Percentiles rank a stretch among this genome's conserved stretches.
Conservation (phyloP, 2,888 invertebrate genomes). For the Tolmerus cingulatus region DNA sequence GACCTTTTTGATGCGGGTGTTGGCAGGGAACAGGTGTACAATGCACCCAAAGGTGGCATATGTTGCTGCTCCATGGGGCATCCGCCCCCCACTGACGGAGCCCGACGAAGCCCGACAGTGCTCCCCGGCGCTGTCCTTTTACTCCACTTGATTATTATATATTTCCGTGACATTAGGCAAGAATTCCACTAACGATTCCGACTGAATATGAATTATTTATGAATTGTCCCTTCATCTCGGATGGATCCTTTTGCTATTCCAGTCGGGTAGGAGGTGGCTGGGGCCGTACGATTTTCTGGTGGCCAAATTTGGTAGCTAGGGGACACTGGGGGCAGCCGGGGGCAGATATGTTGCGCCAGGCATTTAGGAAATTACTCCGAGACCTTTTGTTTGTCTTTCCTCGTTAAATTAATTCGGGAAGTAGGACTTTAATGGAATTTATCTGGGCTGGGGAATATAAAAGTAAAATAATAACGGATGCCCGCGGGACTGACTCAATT, state of each 20-base stretch:
- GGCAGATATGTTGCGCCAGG: conserved; percentile 37
- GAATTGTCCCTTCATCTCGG: conserved; percentile 29
- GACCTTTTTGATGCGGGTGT: background rate
- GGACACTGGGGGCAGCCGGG: background rate
- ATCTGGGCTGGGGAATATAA: background rate
- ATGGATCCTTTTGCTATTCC: conserved; percentile 30
- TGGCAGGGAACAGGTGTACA: background rate
- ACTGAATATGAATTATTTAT: conserved; percentile 43
- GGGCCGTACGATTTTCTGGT: conserved; percentile 3
- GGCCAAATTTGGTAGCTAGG: background rate
- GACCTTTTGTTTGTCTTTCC: conserved; percentile 37
- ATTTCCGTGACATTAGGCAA: conserved; percentile 42
- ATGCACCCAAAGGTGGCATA: background rate
- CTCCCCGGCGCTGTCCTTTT: background rate
- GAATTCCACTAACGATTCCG: conserved; percentile 41
- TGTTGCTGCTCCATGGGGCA: background rate
- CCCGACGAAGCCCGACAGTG: background rate
- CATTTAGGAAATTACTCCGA: conserved; percentile 38
- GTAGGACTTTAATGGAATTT: conserved; percentile 39
- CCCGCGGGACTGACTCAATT: conserved; percentile 25
- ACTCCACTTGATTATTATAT: conserved; percentile 41
- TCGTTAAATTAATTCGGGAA: conserved; percentile 42
- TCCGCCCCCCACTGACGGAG: background rate
- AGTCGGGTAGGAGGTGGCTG: background rate
- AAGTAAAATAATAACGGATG: background rate